Evolutionary conservation across 2,888 invertebrate genomes (phyloP), one percentile per base, ranked within the genome.

Genomic region (Leucozona laternaria): DNA sequence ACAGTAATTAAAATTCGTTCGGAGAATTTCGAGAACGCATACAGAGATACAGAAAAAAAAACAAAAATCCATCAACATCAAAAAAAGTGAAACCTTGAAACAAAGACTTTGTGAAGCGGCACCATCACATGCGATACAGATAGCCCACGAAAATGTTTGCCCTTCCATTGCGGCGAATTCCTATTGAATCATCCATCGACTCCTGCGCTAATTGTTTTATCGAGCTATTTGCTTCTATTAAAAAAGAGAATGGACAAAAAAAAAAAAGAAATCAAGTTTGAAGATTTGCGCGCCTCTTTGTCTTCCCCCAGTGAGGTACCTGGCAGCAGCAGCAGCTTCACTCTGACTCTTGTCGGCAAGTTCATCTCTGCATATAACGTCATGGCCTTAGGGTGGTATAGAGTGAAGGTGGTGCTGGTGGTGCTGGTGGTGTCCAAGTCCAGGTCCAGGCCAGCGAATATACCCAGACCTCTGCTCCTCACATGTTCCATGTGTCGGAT

Each of bases 171-270:
- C 77, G 85, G 71, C 71, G 53, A 78, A 72, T 87, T 66, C 77
- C 88, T 87, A 87, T 87, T 88, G 87, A 87, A 75, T 87, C 73
- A 83, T 89, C 88, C 86, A 57, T 81, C 80, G 71, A 68, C 76
- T 79, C 68, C 79, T 79, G 84, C 79, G 81, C 88, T 89, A 89
- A 89, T 89, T 89, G 87, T 88, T 89, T 89, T 88, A 88, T 88
- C 84, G 88, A 79, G 77, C 81, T 84, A 88, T 88, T 88, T 88
- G 86, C 88, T 88, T 86, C 88, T 85, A 88, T 78, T 82, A 78
- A 85, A 72, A 53, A 17, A 64, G 78, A 79, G 20, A 20, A n/a
- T n/a, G n/a, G n/a, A n/a, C 10, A 50, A 45, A 68, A 68, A 77
- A 79, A 71, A 66, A 57, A 64, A 66, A 53, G 8, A 22, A 68